A percentile compares a stretch with the other conserved stretches of the same genome.
phyloP scores from a whole-genome alignment of 2,888 invertebrate genomes.

The Sminthurinus aureus region DNA sequence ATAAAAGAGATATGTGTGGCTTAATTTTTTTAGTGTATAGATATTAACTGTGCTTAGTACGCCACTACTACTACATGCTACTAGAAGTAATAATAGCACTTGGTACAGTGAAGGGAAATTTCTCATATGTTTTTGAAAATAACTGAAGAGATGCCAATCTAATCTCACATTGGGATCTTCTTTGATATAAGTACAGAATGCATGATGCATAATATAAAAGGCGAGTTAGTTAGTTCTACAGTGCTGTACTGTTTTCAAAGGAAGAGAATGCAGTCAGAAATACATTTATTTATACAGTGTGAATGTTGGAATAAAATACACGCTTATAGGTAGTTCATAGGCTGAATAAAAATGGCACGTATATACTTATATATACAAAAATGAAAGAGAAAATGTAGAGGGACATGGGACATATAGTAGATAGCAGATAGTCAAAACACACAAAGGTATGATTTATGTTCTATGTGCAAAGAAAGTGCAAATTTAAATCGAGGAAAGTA shows the following conservation, averaged over 20 bases:
- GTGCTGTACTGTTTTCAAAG: no score
- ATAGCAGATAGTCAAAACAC: no score
- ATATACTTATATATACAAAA: neutral
- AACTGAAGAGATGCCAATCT: slow-evolving; percentile 12
- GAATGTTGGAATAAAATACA: no score
- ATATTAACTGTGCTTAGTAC: neutral
- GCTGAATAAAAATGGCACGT: neutral
- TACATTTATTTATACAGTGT: no score
- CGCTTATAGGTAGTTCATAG: no score
- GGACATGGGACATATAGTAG: no score
- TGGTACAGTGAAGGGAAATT: neutral
- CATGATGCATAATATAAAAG: neutral
- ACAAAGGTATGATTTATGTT: no score
- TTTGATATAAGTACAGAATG: neutral
- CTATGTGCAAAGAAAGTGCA: neutral
- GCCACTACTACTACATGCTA: no score
- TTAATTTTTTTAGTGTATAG: neutral
- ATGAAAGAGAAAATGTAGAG: neutral
- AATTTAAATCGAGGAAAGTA: slow-evolving; percentile 24
- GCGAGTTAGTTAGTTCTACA: no score
- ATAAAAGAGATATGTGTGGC: neutral
- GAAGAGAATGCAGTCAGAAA: no score
- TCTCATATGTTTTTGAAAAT: slow-evolving; percentile 8
- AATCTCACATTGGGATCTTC: slow-evolving; percentile 1
- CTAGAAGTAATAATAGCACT: no score